Evolutionary conservation across 1,140 invertebrate genomes (phyloP).

Genomic region (Heliconius nattereri): DNA sequence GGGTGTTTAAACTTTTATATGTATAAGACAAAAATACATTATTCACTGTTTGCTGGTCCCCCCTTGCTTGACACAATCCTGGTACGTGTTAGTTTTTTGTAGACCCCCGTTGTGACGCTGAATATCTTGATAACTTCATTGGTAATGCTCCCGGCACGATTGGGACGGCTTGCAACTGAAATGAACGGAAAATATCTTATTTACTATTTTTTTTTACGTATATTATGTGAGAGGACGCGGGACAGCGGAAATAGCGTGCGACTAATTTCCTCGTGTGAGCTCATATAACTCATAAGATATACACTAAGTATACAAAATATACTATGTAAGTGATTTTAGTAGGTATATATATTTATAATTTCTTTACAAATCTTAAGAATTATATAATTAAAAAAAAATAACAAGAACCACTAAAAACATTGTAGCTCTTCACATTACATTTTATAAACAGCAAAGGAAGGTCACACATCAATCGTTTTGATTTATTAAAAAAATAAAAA

Average conservation of each 20-base stretch:
- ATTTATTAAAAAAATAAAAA: neutral
- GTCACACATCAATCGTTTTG: neutral
- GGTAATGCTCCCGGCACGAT: slow-evolving; percentile 45
- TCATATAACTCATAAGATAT: too few relatives aligned
- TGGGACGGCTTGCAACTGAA: slow-evolving; percentile 21
- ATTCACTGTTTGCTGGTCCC: slow-evolving; percentile 65
- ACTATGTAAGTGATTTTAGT: too few relatives aligned
- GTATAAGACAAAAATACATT: slow-evolving; percentile 68
- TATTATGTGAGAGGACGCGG: too few relatives aligned
- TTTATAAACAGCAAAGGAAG: too few relatives aligned
- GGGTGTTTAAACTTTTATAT: slow-evolving; percentile 75
- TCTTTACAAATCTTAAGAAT: too few relatives aligned
- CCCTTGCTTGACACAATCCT: slow-evolving; percentile 60
- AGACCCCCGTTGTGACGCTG: slow-evolving; percentile 52
- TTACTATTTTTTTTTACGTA: neutral
- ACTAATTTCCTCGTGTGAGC: too few relatives aligned
- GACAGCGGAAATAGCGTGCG: too few relatives aligned
- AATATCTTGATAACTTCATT: slow-evolving; percentile 78
- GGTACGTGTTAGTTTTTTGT: slow-evolving; percentile 66
- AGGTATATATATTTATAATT: too few relatives aligned
- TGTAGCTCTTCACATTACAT: too few relatives aligned
- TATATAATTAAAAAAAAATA: too few relatives aligned
- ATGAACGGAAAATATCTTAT: neutral
- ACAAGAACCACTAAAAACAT: too few relatives aligned
- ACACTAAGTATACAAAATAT: too few relatives aligned